Evolutionary conservation across 2,113 vertebrate species (phyloP).

Genomic region (Heterochromis multidens): DNA sequence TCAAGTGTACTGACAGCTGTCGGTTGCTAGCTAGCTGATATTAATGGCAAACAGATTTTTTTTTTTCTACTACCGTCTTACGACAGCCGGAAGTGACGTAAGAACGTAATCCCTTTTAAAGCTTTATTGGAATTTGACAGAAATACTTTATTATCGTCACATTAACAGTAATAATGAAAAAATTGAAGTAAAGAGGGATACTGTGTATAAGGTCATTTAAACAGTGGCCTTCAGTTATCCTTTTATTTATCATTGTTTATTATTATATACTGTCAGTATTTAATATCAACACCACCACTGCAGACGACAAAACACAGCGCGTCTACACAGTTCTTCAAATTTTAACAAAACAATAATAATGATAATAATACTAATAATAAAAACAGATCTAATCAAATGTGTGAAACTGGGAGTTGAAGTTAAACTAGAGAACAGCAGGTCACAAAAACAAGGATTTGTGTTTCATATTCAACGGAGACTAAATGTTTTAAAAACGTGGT

Average conservation of each 20-base stretch:
- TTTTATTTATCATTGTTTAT: neutral
- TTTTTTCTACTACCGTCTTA: slow-evolving; percentile 59
- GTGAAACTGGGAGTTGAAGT: neutral
- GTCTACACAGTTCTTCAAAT: neutral
- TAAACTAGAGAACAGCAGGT: neutral
- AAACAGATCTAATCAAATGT: neutral
- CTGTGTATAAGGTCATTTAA: neutral
- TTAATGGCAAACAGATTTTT: slow-evolving; percentile 57
- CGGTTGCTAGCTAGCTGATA: slow-evolving; percentile 56
- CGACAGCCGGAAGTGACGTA: slow-evolving; percentile 67
- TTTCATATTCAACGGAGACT: neutral
- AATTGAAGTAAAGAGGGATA: neutral
- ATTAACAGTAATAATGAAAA: neutral
- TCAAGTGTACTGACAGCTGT: slow-evolving; percentile 23
- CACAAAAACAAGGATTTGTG: neutral
- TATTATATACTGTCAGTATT: neutral
- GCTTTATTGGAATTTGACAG: neutral
- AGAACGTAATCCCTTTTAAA: slow-evolving; percentile 16
- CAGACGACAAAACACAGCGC: neutral
- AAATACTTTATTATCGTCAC: neutral
- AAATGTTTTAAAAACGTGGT: neutral
- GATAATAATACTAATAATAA: neutral
- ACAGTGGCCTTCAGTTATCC: neutral
- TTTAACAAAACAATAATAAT: neutral
- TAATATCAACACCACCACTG: no score